Conservation (phyloP, 37 sponge, comb jelly and placozoan genomes). For the Cliona cf. orientalis region DNA sequence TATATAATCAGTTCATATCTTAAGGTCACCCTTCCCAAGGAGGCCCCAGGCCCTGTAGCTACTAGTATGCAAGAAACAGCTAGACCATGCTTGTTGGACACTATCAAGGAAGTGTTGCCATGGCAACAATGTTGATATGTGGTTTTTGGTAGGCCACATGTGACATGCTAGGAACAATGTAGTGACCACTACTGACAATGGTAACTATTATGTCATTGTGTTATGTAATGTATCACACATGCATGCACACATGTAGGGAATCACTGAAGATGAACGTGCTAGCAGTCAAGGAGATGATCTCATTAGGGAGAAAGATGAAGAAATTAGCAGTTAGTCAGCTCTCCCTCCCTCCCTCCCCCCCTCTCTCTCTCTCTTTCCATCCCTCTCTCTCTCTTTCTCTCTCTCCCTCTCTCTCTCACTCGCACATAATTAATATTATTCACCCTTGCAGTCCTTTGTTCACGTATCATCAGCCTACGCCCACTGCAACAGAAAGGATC, state of each 20-base stretch:
- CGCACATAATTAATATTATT: too few species aligned
- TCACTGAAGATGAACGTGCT: constrained; percentile 64
- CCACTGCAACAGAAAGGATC: constrained; percentile 69
- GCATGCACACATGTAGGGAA: constrained; percentile 39
- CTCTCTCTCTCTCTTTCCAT: neutral
- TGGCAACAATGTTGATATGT: too few species aligned
- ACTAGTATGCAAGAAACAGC: too few species aligned
- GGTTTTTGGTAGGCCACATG: too few species aligned
- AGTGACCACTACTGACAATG: too few species aligned
- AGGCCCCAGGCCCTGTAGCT: too few species aligned
- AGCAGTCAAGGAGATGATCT: constrained; percentile 47
- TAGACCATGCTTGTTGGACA: too few species aligned
- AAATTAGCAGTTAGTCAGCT: constrained; percentile 37
- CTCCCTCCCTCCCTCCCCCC: neutral
- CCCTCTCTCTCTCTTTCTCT: constrained; percentile 10
- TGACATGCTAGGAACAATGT: too few species aligned
- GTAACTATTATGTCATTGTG: neutral
- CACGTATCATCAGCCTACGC: constrained; percentile 93
- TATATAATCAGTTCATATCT: neutral
- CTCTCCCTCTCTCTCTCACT: neutral
- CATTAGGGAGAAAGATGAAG: constrained; percentile 54
- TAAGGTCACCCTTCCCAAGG: neutral
- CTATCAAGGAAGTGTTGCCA: too few species aligned
- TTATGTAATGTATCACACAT: neutral
- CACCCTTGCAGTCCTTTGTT: constrained; percentile 66